Evolutionary conservation across 2,888 invertebrate genomes (phyloP).

Genomic region (Amphipyra tragopoginis): DNA sequence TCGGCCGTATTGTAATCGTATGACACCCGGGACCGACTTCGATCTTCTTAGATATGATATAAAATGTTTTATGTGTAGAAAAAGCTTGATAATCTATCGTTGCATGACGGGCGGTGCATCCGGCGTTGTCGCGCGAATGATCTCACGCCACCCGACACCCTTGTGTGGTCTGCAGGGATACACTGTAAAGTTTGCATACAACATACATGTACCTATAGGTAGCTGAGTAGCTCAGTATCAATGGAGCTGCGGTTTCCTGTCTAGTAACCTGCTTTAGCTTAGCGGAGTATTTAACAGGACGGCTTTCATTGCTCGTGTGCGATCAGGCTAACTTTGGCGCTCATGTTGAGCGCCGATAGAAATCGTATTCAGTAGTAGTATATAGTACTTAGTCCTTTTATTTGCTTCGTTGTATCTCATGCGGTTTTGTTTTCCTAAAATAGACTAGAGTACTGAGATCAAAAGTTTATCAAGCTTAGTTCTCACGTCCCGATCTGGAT

Average conservation of each 20-base stretch:
- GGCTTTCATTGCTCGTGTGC: conserved; percentile 61
- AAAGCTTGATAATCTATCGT: conserved; percentile 62
- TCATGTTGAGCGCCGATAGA: conserved; percentile 7
- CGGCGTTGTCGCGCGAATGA: conserved; percentile 70
- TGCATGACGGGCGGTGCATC: conserved; percentile 75
- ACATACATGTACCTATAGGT: conserved; percentile 1
- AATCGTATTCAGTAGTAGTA: not conserved
- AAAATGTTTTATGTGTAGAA: conserved; percentile 22
- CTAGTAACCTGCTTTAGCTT: conserved; percentile 62
- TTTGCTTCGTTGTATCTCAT: conserved; percentile 8
- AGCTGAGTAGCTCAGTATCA: conserved; percentile 57
- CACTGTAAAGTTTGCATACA: conserved; percentile 28
- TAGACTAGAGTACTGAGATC: conserved; percentile 6
- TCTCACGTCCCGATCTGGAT: not conserved
- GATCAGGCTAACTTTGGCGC: conserved; percentile 43
- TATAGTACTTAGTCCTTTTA: conserved; percentile 12
- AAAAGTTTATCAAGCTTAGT: conserved; percentile 20
- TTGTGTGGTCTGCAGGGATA: conserved; percentile 46
- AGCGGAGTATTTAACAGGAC: conserved; percentile 63
- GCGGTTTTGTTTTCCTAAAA: conserved; percentile 31
- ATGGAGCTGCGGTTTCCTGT: conserved; percentile 79
- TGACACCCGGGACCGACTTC: too few relatives aligned
- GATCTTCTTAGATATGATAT: too few relatives aligned
- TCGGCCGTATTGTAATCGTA: too few relatives aligned
- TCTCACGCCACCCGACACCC: conserved; percentile 78